Percentiles rank a stretch among this genome's conserved stretches.
phyloP scores from a whole-genome alignment of 2,888 invertebrate genomes.

The Suillia variegata region DNA sequence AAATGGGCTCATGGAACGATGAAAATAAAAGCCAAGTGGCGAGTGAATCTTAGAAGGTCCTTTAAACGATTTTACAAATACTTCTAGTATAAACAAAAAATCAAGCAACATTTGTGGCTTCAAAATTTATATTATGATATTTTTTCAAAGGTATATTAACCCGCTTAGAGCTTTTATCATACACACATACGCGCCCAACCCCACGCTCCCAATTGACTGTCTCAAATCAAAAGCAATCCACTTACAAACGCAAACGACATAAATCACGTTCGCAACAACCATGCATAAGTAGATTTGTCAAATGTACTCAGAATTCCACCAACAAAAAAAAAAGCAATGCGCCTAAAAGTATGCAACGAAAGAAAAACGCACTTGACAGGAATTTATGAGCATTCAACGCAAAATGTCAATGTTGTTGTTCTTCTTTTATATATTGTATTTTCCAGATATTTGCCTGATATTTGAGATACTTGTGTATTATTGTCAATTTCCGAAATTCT shows the following conservation, averaged over 20 bases:
- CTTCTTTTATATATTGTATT: neutral
- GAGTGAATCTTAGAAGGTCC: too few species aligned
- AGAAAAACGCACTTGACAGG: slow-evolving; percentile 1
- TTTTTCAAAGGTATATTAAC: too few species aligned
- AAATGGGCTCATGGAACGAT: too few species aligned
- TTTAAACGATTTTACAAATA: too few species aligned
- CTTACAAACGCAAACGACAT: neutral
- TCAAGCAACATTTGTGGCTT: too few species aligned
- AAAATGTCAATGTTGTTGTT: neutral
- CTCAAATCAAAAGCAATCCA: too few species aligned
- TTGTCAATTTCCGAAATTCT: neutral
- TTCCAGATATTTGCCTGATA: neutral
- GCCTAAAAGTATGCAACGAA: neutral
- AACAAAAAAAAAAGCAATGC: neutral
- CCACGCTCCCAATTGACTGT: too few species aligned
- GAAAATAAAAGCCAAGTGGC: too few species aligned
- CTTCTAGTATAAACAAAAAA: too few species aligned
- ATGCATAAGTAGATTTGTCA: slow-evolving; percentile 53
- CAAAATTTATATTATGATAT: too few species aligned
- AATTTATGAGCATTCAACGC: neutral
- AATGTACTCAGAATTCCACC: slow-evolving; percentile 20
- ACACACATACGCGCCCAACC: too few species aligned
- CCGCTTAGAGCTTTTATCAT: too few species aligned
- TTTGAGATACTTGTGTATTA: neutral
- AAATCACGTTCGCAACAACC: neutral